Percentiles rank a stretch among this genome's conserved stretches.
phyloP scores from a whole-genome alignment of 2,888 invertebrate genomes.

The Nomada ruficornis region DNA sequence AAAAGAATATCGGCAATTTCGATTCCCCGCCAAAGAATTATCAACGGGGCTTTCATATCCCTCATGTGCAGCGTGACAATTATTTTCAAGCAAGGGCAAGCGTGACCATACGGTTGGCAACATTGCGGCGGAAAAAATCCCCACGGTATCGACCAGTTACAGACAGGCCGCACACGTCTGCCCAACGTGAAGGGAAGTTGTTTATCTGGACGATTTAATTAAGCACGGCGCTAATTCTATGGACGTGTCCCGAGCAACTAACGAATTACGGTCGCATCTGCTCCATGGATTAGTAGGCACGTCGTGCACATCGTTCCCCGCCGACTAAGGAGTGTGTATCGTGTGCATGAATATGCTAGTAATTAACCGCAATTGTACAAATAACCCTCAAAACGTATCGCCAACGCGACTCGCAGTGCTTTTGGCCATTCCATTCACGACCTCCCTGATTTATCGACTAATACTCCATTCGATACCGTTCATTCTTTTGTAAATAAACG shows the following conservation, averaged over 20 bases:
- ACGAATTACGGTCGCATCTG: slow-evolving; percentile 71
- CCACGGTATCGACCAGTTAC: slow-evolving; percentile 25
- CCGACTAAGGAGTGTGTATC: slow-evolving; percentile 62
- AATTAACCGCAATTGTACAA: slow-evolving; percentile 72
- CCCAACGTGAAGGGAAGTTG: slow-evolving; percentile 53
- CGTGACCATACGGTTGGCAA: too few species aligned
- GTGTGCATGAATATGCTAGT: slow-evolving; percentile 69
- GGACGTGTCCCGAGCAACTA: slow-evolving; percentile 70
- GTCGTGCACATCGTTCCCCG: slow-evolving; percentile 42
- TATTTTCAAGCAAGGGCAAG: not conserved
- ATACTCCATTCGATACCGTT: slow-evolving; percentile 13
- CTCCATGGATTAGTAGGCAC: slow-evolving; percentile 67
- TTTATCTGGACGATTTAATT: slow-evolving; percentile 72
- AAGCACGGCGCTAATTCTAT: slow-evolving; percentile 71
- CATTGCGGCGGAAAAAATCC: not conserved
- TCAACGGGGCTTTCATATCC: slow-evolving; percentile 20
- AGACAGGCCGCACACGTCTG: slow-evolving; percentile 16
- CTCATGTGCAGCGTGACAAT: slow-evolving; percentile 35
- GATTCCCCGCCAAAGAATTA: slow-evolving; percentile 40
- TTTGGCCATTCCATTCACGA: slow-evolving; percentile 22
- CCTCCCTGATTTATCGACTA: slow-evolving; percentile 7
- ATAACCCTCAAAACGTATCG: slow-evolving; percentile 59
- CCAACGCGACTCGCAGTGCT: slow-evolving; percentile 44
- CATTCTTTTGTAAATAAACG: not conserved
- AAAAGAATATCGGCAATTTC: slow-evolving; percentile 17